Conservation (phyloP, 2,113 vertebrate species). For the Uria lomvia region DNA sequence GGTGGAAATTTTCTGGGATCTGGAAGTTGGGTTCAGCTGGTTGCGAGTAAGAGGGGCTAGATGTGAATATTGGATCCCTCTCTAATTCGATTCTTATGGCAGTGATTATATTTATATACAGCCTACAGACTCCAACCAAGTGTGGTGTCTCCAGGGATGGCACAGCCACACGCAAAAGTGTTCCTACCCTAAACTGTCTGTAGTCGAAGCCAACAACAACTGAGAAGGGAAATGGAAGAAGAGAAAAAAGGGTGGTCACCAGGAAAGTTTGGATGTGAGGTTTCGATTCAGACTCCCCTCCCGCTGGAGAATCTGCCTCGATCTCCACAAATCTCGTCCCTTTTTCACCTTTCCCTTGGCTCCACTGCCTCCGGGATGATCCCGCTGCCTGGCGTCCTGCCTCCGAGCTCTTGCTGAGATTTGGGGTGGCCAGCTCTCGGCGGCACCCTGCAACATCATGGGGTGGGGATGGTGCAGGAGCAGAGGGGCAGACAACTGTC, state of each 20-base stretch:
- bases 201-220: conserved; percentile 61
- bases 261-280: conserved; percentile 2
- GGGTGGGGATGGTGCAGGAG: not conserved
- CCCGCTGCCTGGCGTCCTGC: not conserved
- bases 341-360: not conserved
- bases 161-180: conserved; percentile 57
- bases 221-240: conserved; percentile 55
- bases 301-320: not conserved
- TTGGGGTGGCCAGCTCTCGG: not conserved
- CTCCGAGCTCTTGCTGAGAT: not conserved
- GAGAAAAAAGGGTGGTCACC: conserved; percentile 47
- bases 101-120: conserved; percentile 62
- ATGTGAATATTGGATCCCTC: conserved; percentile 53
- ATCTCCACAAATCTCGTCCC: not conserved
- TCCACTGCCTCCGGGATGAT: not conserved
- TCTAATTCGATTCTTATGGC: conserved; percentile 64
- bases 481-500: not conserved
- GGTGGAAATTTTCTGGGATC: conserved; percentile 58
- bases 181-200: conserved; percentile 52
- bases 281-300: conserved; percentile 4
- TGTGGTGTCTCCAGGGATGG: conserved; percentile 56
- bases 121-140: conserved; percentile 55
- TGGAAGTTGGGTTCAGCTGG: conserved; percentile 37
- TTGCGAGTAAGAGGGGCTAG: conserved; percentile 23
- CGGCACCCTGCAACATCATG: rapidly evolving